Evolutionary conservation across 2,113 vertebrate species (phyloP).

Genomic region (Eurystomus gularis): DNA sequence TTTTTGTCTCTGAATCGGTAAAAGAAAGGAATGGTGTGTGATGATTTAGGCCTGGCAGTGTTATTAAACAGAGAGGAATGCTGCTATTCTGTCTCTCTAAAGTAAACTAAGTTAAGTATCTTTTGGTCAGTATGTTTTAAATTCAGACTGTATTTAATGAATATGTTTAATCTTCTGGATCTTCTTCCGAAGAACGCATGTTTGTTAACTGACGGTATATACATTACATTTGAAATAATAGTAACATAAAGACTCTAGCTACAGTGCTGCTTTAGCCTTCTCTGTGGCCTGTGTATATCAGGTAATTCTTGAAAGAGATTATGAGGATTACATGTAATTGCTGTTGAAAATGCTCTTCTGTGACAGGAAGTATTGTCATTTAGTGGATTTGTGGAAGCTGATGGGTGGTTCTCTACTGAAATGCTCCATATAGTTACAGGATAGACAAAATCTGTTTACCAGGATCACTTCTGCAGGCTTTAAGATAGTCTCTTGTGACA

Average conservation of each 20-base stretch:
- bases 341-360: neutral
- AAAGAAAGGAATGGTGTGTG: neutral
- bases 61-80: neutral
- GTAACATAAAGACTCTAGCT: neutral
- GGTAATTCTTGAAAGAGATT: neutral
- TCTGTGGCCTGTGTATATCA: neutral
- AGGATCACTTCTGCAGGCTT: neutral
- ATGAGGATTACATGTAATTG: accelerated
- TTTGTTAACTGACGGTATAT: neutral
- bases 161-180: neutral
- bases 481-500: neutral
- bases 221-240: neutral
- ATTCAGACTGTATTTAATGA: neutral
- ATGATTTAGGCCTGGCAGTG: neutral
- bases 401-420: neutral
- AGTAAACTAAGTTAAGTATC: neutral
- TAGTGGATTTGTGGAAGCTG: neutral
- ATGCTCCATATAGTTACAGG: neutral
- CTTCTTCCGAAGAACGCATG: neutral
- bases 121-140: neutral
- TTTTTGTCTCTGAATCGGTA: neutral
- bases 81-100: neutral
- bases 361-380: neutral
- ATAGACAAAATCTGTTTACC: neutral
- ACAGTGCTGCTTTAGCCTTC: neutral